Evolutionary conservation across 2,797 vertebrate genomes (phyloP).

Genomic region (Graptemys geographica): DNA sequence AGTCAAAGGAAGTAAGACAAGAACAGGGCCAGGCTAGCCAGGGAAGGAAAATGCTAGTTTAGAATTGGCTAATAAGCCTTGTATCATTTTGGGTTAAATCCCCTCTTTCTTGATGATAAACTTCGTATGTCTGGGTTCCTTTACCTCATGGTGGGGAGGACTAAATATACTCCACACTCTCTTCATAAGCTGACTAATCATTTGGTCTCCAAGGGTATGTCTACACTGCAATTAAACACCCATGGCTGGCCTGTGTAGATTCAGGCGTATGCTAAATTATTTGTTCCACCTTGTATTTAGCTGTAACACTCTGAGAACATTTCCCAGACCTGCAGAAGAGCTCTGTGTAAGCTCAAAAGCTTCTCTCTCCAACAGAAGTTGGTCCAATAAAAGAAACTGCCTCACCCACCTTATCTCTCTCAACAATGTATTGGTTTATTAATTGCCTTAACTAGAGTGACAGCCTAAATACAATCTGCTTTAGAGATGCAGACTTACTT

Average conservation of each 20-base stretch:
- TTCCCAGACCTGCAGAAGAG: neutral
- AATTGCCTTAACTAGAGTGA: neutral
- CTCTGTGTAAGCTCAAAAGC: neutral
- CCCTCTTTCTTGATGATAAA: neutral
- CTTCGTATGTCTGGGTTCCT: neutral
- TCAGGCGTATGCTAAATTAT: too few relatives aligned
- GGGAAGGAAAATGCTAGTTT: neutral
- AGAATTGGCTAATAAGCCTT: rapidly evolving
- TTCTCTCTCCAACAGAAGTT: neutral
- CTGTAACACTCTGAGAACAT: neutral
- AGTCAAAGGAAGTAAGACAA: neutral
- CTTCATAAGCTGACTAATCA: too few relatives aligned
- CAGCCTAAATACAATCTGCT: neutral
- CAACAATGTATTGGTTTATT: neutral
- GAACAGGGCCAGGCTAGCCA: rapidly evolving
- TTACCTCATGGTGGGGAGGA: too few relatives aligned
- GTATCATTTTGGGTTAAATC: neutral
- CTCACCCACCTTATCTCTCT: too few relatives aligned
- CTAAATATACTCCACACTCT: too few relatives aligned
- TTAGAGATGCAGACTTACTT: neutral
- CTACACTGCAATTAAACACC: too few relatives aligned
- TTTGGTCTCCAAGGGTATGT: too few relatives aligned
- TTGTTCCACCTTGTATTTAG: too few relatives aligned
- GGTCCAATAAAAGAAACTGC: too few relatives aligned
- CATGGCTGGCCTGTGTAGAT: too few relatives aligned